Evolutionary conservation across 2,113 vertebrate species (phyloP).

Genomic region (Trematomus loennbergii): DNA sequence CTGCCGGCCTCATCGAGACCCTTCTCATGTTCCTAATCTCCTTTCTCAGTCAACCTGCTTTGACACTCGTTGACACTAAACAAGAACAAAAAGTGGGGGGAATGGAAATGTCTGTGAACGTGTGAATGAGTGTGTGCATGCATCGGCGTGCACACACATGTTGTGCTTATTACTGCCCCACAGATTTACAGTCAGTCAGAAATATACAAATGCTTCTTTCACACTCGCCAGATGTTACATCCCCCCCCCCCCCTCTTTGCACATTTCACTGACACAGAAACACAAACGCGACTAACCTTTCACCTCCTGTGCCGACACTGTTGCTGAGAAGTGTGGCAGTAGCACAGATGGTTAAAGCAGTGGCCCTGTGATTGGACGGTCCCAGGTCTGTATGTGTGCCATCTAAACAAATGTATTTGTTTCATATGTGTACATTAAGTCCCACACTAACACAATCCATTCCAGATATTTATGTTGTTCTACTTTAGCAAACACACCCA

Average conservation of each 20-base stretch:
- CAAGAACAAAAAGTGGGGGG: constrained; percentile 9
- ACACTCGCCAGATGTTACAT: constrained; percentile 59
- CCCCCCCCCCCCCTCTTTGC: constrained; percentile 47
- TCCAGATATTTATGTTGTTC: constrained; percentile 30
- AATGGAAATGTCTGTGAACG: constrained; percentile 6
- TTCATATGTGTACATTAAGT: background rate
- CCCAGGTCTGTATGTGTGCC: background rate
- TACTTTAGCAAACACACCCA: constrained; percentile 42
- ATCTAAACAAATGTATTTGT: background rate
- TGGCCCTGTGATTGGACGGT: constrained; percentile 4
- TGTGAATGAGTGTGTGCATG: constrained; percentile 1
- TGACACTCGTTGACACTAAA: constrained; percentile 15
- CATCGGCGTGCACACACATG: constrained; percentile 19
- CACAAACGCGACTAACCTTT: constrained; percentile 79
- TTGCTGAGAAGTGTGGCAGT: constrained; percentile 31
- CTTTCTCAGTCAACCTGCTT: constrained; percentile 27
- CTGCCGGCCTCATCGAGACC: constrained; percentile 18
- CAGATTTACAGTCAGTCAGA: constrained; percentile 58
- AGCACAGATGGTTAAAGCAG: constrained; percentile 30
- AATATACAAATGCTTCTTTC: constrained; percentile 62
- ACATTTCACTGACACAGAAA: constrained; percentile 81
- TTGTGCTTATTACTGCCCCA: constrained; percentile 30
- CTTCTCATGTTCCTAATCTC: constrained; percentile 26
- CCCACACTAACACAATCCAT: constrained; percentile 8
- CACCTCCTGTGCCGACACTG: constrained; percentile 59